A percentile compares a stretch with the other conserved stretches of the same genome.
Conservation (phyloP, 2,113 vertebrate genomes). For the Empidonax alnorum region DNA sequence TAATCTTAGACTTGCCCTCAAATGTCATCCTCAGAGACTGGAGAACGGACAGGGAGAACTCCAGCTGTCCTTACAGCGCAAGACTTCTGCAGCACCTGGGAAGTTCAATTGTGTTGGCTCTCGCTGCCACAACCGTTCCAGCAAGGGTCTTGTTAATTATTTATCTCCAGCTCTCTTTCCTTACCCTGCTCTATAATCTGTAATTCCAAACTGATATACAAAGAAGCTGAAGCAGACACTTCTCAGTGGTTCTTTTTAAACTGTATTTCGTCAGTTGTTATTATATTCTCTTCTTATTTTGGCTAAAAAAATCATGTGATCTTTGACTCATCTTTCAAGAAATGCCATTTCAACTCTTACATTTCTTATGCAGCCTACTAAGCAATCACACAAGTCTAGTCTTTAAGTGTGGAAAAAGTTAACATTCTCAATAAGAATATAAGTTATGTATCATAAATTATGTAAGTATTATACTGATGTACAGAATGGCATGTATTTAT, state of each 20-base stretch:
- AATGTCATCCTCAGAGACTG: background rate
- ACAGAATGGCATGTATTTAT: background rate
- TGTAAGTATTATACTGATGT: background rate
- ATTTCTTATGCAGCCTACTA: background rate
- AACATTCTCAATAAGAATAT: background rate
- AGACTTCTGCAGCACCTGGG: background rate
- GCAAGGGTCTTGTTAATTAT: background rate
- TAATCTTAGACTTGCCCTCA: constrained; percentile 7
- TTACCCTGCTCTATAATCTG: background rate
- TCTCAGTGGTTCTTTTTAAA: background rate
- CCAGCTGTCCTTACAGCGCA: fast-evolving
- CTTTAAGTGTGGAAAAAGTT: background rate
- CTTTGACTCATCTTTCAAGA: background rate
- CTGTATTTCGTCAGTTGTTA: background rate
- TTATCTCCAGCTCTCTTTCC: background rate
- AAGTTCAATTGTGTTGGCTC: background rate
- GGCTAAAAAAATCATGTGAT: background rate
- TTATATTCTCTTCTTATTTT: background rate
- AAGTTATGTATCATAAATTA: background rate
- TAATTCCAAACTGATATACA: background rate
- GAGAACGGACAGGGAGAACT: background rate
- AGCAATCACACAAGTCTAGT: background rate
- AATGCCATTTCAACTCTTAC: background rate
- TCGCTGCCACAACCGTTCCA: background rate
- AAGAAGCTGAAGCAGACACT: background rate